Base-by-base conservation (phyloP, 1,140 invertebrate species). In the Zaprionus davidi region DNA sequence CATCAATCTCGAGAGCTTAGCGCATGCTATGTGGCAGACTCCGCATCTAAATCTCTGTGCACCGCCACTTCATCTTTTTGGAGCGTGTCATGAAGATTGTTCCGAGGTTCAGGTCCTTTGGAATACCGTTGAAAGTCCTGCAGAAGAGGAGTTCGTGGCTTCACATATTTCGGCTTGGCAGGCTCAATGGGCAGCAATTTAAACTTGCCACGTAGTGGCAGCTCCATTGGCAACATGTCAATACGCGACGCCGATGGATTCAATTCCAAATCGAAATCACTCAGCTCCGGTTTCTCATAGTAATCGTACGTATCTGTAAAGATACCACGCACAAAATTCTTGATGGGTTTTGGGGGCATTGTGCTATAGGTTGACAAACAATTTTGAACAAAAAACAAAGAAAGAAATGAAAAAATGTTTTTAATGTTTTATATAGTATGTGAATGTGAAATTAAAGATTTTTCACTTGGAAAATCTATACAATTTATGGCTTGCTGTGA, bases 61-160 rank as follows among this genome's bases (percentile, higher is more conserved):
- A 88, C 34, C 93, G 66, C 93, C 93, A 94, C 22, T 93, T 93
- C 90, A 93, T 92, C 60, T 93, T 93, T 66, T 94, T 93, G 70
- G 36, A 66, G 0, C 17, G 31, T 0, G 26, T 57, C 26, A 20
- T 53, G 36, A 64, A 62, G 20, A 58, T 28, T 11, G 5, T 38
- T 15, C 28, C 20, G n/a, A 44, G 34, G n/a, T 46, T 53, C 41
- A 75, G 26, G 17, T 67, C 20, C 66, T 46, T 78, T 78, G 64
- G 36, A 31, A 67, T 78, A 64, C 22, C 78, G 49, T 2, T 57
- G 71, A 78, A 78, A 78, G 41, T 74, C 57, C 36, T 66, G 44
- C 26, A 46, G 41, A 20, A 31, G 56, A 4, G 3, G 31, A 3
- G n/a, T 58, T 28, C 24, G 5, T 9, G 56, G 22, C 6, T 12